Evolutionary conservation across 2,888 invertebrate species (phyloP).

Genomic region (Sphinx pinastri): DNA sequence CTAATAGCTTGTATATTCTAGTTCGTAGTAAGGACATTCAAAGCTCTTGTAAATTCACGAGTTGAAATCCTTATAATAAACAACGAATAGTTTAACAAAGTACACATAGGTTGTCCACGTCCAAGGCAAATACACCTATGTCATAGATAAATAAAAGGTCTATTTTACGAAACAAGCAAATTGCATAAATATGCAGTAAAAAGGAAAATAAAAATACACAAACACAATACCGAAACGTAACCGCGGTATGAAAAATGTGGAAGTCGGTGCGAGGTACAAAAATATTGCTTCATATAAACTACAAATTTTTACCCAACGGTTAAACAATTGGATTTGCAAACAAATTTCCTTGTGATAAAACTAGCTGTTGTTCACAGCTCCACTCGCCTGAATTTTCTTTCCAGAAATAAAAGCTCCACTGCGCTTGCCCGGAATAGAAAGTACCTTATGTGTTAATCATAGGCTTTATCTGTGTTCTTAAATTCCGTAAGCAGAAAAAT

Average conservation of each 20-base stretch:
- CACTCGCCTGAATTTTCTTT: not conserved
- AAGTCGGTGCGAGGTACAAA: not conserved
- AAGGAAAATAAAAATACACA: slow-evolving; percentile 4
- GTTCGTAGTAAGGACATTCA: too few species aligned
- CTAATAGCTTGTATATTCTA: too few species aligned
- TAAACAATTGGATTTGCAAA: not conserved
- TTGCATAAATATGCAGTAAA: not conserved
- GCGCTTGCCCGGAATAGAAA: too few species aligned
- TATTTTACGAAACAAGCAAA: not conserved
- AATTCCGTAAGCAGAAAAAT: too few species aligned
- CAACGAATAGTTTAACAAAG: too few species aligned
- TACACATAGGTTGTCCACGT: too few species aligned
- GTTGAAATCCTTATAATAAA: too few species aligned
- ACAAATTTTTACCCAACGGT: not conserved
- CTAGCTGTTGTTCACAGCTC: not conserved
- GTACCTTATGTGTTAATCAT: too few species aligned
- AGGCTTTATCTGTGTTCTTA: too few species aligned
- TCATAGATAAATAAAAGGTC: not conserved
- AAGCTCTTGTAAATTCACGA: too few species aligned
- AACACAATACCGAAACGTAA: slow-evolving; percentile 3
- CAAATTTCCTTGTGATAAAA: not conserved
- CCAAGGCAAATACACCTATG: too few species aligned
- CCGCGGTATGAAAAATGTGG: slow-evolving; percentile 6
- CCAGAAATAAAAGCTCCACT: too few species aligned
- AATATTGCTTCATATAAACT: slow-evolving; percentile 2